phyloP scores from a whole-genome alignment of 2,113 vertebrate species.

The Aptenodytes forsteri region DNA sequence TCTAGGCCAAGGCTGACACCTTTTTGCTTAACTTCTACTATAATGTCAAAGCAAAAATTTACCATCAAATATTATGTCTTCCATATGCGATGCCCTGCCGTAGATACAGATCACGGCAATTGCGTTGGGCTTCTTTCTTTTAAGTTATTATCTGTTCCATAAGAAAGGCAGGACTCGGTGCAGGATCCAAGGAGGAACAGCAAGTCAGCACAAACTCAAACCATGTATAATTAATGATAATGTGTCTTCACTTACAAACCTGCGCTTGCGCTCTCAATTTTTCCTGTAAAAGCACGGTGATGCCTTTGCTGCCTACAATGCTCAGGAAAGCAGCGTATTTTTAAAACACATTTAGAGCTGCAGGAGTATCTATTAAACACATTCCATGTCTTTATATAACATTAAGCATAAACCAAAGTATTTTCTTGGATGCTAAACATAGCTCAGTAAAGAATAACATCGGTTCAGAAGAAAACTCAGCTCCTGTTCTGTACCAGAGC shows the following conservation, averaged over 20 bases:
- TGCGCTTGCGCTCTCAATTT: background rate
- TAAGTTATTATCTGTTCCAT: background rate
- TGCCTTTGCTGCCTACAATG: background rate
- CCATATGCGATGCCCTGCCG: slow-evolving; percentile 9
- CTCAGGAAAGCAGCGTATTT: background rate
- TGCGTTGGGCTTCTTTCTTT: background rate
- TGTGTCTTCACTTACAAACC: background rate
- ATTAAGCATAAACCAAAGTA: background rate
- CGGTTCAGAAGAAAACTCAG: background rate
- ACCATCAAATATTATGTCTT: slow-evolving; percentile 11
- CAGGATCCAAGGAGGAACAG: background rate
- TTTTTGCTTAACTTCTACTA: slow-evolving; percentile 19
- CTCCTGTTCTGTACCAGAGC: background rate
- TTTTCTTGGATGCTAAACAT: background rate
- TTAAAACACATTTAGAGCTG: background rate
- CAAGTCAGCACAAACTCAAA: background rate
- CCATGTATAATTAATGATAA: background rate
- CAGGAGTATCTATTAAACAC: background rate
- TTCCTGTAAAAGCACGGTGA: background rate
- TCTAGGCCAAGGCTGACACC: slow-evolving; percentile 39
- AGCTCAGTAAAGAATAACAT: background rate
- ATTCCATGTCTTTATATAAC: background rate
- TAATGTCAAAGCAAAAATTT: slow-evolving; percentile 53
- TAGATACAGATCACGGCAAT: background rate
- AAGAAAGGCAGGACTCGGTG: background rate